Evolutionary conservation across 2,888 invertebrate species (phyloP), one percentile per base, ranked within the genome.

Genomic region (Cataglyphis altisquamis): DNA sequence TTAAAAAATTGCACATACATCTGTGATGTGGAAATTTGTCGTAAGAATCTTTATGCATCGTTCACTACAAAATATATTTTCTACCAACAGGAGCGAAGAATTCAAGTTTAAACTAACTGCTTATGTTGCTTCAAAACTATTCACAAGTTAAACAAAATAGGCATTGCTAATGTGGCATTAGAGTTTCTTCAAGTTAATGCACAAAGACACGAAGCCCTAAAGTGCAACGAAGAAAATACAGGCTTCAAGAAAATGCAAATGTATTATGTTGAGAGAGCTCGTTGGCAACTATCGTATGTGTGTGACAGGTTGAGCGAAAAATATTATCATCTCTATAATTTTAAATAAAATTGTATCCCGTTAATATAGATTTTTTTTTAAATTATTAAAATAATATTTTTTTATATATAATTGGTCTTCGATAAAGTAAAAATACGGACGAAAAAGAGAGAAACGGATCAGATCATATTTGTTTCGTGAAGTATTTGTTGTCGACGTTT

Each of bases 111-210:
- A 78, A 45, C n/a, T 32, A 68, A 68, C 68, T 68, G 32, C 66
- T 66, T 41, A 66, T 57, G 77, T 48, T 60, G 48, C 70, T 60
- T 70, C 60, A 25, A 41, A 78, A 78, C 78, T 78, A 78, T 78
- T 70, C 72, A 25, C 25, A 70, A 70, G 72, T 78, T 70, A 78
- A 60, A 45, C 18, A 78, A 78, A 60, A 32, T 78, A 78, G 78
- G 45, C 78, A 70, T 62, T 78, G 70, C 78, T 78, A 70, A 78
- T 70, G 21, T 70, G 70, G 70, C 39, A 57, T 77, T 68, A 60
- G 78, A 78, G 72, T 78, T 72, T 36, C 45, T 70, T 57, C 60
- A 80, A 80, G 45, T 70, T 80, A 72, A 60, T 72, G 60, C 60
- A 72, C 72, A 72, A 80, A 80, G 72, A 29, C 70, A 45, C 8